Conservation (phyloP, 2,888 invertebrate genomes). For the Clistopyga incitator region DNA sequence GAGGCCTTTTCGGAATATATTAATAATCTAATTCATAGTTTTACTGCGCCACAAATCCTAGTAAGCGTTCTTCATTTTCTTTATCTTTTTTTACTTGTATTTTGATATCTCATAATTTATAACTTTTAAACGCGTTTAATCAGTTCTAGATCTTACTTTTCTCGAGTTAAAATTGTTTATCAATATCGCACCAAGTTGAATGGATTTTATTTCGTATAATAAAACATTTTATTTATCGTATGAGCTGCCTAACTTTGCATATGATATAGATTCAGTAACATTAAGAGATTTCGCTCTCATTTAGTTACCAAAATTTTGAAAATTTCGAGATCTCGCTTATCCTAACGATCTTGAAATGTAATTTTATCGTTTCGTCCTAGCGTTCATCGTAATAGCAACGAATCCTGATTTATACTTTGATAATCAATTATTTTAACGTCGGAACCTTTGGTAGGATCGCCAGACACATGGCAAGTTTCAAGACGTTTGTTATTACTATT, state of each 20-base stretch:
- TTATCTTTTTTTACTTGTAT: not conserved
- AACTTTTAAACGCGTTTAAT: constrained; percentile 43
- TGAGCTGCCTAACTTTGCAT: constrained; percentile 9
- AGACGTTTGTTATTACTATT: constrained; percentile 63
- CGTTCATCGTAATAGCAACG: constrained; percentile 42
- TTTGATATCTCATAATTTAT: constrained; percentile 44
- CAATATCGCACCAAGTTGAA: constrained; percentile 40
- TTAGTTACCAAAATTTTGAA: constrained; percentile 33
- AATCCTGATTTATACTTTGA: constrained; percentile 36
- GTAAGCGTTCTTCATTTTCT: constrained; percentile 65
- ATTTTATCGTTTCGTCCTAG: constrained; percentile 31
- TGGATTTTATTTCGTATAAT: constrained; percentile 24
- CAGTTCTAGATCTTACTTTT: constrained; percentile 12
- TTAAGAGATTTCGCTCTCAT: constrained; percentile 10
- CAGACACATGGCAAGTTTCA: constrained; percentile 55
- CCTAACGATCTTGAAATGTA: constrained; percentile 35
- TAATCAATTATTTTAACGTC: constrained; percentile 33
- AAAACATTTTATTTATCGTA: constrained; percentile 33
- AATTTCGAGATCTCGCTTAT: constrained; percentile 4
- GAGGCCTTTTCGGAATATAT: constrained; percentile 69
- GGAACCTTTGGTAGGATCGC: constrained; percentile 66
- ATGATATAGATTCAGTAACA: constrained; percentile 35
- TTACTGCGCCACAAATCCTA: constrained; percentile 73
- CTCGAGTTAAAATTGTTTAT: constrained; percentile 34
- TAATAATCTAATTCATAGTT: constrained; percentile 70